These are phyloP conservation scores for Nansenia antarctica DNA, from an alignment of 2,113 vertebrate species.

Conservation along the genomic window DNA sequence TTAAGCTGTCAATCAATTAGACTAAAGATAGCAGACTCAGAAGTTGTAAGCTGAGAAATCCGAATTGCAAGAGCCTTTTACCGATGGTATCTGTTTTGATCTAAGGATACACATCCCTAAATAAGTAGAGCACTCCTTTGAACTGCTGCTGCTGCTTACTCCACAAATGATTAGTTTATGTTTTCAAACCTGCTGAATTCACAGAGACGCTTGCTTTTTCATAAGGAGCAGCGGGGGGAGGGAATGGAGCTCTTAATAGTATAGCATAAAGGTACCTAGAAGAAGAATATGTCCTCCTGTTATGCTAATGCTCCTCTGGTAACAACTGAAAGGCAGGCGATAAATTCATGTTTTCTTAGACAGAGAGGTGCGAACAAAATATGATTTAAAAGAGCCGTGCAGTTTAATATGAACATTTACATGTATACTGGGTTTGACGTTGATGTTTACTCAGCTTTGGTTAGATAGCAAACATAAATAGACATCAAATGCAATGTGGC, in stretches of 20 bases:
- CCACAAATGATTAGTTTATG: not conserved
- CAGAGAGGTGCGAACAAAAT: not conserved
- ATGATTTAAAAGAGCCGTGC: no score
- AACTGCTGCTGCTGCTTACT: not conserved
- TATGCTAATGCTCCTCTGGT: slow-evolving; percentile 24
- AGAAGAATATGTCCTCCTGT: slow-evolving; percentile 24
- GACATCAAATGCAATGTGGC: not conserved
- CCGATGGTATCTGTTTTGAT: no score
- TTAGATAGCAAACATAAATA: not conserved
- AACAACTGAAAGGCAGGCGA: not conserved
- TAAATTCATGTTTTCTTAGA: slow-evolving; percentile 3
- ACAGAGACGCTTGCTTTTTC: slow-evolving; percentile 21
- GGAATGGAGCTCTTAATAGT: slow-evolving; percentile 8
- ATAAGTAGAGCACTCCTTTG: slow-evolving; percentile 1
- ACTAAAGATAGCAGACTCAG: not conserved
- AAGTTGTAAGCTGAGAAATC: not conserved
- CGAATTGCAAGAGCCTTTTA: not conserved
- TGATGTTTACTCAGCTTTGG: not conserved
- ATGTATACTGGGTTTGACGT: not conserved
- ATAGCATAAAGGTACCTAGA: not conserved
- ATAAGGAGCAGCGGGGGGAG: slow-evolving; percentile 7
- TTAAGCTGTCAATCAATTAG: not conserved
- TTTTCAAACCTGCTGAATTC: slow-evolving; percentile 17
- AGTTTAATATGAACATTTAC: no score
- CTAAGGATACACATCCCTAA: no score